A percentile compares a stretch with the other conserved stretches of the same genome.
Conservation (phyloP, 2,797 vertebrate genomes). For the Anabacerthia variegaticeps region DNA sequence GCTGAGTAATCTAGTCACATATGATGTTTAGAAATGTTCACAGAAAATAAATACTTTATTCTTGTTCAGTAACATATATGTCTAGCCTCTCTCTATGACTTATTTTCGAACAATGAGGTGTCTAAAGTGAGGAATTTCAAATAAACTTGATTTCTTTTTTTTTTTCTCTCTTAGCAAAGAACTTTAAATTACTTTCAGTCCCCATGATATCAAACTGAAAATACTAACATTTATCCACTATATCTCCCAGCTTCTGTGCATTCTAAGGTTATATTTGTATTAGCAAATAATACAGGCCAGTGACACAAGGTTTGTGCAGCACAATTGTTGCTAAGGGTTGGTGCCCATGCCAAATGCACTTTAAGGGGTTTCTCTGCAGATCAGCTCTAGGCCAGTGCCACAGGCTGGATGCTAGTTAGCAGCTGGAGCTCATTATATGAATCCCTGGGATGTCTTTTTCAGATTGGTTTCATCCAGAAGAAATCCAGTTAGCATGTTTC, state of each 20-base stretch:
- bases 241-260: not conserved
- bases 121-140: not conserved
- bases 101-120: not conserved
- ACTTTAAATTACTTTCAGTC: not conserved
- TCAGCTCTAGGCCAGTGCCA: not conserved
- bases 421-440: not conserved
- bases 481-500: not conserved
- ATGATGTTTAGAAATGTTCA: not conserved
- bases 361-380: not conserved
- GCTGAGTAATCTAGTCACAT: not conserved
- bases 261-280: not conserved
- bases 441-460: not conserved
- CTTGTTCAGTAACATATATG: not conserved
- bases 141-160: not conserved
- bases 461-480: not conserved
- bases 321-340: not conserved
- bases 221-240: not conserved
- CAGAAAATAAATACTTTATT: not conserved
- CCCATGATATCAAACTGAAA: not conserved
- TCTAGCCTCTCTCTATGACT: not conserved
- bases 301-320: not conserved
- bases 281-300: not conserved
- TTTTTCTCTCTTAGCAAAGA: not conserved
- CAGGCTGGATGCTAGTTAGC: not conserved
- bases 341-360: not conserved